Base-by-base conservation (phyloP, 1,140 invertebrate species). In the Tetraneura akinire region DNA sequence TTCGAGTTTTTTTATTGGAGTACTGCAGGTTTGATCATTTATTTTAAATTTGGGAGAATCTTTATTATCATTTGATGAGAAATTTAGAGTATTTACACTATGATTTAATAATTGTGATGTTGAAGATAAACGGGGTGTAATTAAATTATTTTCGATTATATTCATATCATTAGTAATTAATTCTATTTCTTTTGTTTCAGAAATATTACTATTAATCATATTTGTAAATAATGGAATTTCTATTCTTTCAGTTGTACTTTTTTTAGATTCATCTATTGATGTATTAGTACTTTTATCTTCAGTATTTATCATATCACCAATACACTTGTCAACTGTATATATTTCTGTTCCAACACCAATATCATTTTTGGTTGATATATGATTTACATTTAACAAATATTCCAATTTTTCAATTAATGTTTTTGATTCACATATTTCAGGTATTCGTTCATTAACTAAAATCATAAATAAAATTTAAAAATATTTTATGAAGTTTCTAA, bases 341-440 rank as follows among this genome's bases (percentile, higher is more conserved):
- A 29, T 11, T 78, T 78, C 57, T 60, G 42, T 78, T 26, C 18
- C 74, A 47, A 60, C 37, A 62, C 13, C 60, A 62, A 29, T 62
- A 60, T 78, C 42, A 26, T 42, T 5, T 78, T 78, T 62, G 0
- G 1, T 57, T 26, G 37, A 3, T 45, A 11, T 6, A 26, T 78
- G 49, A 29, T 62, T 45, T 47, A 10, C 3, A 47, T 60, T 23
- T 45, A 78, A 47, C 11, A 78, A 78, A 78, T 62, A 62, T 8
- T 62, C 13, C 62, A 78, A 45, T 78, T 62, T 60, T 47, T 57
- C 74, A 60, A 78, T 26, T 16, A 78, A 18, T 29, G 74, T 78
- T 78, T 62, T 78, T 2, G 74, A 78, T 78, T 78, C 74, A 78
- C 18, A 78, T 45, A 5, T 2, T 45, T 62, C 74, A 26, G 74